A percentile compares a stretch with the other conserved stretches of the same genome.
Evolutionary conservation across 2,113 vertebrate genomes (phyloP).

Genomic region (Zosterops japonicus): DNA sequence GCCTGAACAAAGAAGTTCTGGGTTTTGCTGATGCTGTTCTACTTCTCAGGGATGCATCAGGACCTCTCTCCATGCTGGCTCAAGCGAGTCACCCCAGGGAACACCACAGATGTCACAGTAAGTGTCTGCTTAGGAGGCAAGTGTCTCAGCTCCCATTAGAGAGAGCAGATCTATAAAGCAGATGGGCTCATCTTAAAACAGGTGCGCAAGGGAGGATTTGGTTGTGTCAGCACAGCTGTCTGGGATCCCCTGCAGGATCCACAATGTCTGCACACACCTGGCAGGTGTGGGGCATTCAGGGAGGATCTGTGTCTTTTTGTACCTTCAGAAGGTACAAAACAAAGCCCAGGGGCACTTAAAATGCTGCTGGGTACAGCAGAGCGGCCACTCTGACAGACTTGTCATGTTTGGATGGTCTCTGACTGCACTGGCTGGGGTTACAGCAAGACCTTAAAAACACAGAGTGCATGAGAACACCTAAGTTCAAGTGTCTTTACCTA

Average conservation of each 20-base stretch:
- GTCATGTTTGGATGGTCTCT: background rate
- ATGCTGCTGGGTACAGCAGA: background rate
- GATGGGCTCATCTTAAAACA: background rate
- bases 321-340: background rate
- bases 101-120: background rate
- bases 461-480: accelerated
- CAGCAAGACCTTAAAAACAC: accelerated
- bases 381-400: background rate
- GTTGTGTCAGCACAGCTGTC: background rate
- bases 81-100: background rate
- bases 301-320: background rate
- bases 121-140: background rate
- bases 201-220: background rate
- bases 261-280: background rate
- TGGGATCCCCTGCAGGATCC: background rate
- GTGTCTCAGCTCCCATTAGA: background rate
- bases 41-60: accelerated
- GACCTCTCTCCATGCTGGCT: accelerated
- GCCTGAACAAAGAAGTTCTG: background rate
- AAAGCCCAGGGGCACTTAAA: background rate
- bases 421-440: background rate
- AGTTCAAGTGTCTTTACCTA: background rate
- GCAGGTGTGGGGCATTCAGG: background rate
- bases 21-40: background rate
- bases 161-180: background rate